A percentile compares a stretch with the other conserved stretches of the same genome.
Evolutionary conservation across 2,797 vertebrate genomes (phyloP).

Genomic region (Acipenser transmontanus): DNA sequence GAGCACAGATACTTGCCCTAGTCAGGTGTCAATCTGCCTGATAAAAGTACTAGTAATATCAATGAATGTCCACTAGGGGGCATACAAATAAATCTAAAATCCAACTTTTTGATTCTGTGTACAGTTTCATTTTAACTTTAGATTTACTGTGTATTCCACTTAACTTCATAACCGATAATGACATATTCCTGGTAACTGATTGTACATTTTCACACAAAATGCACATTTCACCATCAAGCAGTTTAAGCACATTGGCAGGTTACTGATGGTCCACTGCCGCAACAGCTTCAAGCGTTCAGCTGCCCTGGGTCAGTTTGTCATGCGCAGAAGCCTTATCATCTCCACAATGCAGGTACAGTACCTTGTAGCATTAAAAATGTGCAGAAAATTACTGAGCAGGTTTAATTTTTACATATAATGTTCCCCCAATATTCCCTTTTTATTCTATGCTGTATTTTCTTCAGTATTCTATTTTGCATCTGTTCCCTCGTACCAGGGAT

Average conservation of each 20-base stretch:
- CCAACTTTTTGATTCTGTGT: too few species aligned
- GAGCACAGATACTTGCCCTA: conserved; percentile 24
- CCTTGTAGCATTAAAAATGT: not conserved
- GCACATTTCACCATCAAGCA: conserved; percentile 73
- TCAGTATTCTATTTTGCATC: conserved; percentile 96
- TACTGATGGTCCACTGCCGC: conserved; percentile 92
- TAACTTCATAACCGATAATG: too few species aligned
- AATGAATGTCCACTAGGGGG: too few species aligned
- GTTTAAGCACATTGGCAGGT: conserved; percentile 88
- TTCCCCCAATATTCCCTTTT: not conserved
- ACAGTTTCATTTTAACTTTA: too few species aligned
- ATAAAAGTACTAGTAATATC: too few species aligned
- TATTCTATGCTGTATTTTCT: conserved; percentile 86
- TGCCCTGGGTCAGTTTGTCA: conserved; percentile 93
- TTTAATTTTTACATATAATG: not conserved
- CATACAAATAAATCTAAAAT: too few species aligned
- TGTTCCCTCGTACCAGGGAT: conserved; percentile 94
- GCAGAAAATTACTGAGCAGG: not conserved
- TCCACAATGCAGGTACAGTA: conserved; percentile 88
- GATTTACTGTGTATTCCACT: too few species aligned
- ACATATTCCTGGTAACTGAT: too few species aligned
- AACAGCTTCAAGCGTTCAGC: conserved; percentile 98
- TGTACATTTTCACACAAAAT: too few species aligned
- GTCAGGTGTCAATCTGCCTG: too few species aligned
- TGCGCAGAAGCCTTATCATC: conserved; percentile 97